Evolutionary conservation across 1,140 invertebrate species (phyloP).

Genomic region (Ridgeia piscesae): DNA sequence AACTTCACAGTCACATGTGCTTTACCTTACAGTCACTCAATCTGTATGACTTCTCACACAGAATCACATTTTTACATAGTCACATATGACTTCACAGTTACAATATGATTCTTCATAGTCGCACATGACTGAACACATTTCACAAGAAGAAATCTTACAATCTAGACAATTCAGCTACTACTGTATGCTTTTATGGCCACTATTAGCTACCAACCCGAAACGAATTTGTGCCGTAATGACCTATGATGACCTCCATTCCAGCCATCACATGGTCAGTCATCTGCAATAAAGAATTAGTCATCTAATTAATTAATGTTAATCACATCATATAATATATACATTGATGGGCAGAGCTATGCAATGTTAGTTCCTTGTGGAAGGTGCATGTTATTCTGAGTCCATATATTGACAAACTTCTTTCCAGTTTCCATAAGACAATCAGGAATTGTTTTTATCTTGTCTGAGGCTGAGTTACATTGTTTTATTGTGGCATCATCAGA

Average conservation of each 20-base stretch:
- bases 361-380: neutral
- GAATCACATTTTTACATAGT: neutral
- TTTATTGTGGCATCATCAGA: too few species aligned
- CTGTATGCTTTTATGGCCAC: too few species aligned
- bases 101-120: too few species aligned
- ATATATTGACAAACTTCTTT: neutral
- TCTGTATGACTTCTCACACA: too few species aligned
- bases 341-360: neutral
- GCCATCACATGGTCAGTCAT: conserved; percentile 94
- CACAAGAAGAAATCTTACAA: neutral
- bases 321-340: too few species aligned
- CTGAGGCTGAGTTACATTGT: too few species aligned
- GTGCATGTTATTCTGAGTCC: neutral
- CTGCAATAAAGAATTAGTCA: conserved; percentile 26
- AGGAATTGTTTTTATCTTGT: too few species aligned
- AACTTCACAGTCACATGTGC: neutral
- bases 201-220: conserved; percentile 10
- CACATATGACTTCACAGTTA: neutral
- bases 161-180: neutral
- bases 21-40: too few species aligned
- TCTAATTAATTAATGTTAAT: neutral
- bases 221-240: conserved; percentile 10
- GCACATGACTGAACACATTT: neutral
- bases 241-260: conserved; percentile 82
- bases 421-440: neutral